Base-by-base conservation (phyloP, 2,113 vertebrate genomes). In the Datnioides undecimradiatus region DNA sequence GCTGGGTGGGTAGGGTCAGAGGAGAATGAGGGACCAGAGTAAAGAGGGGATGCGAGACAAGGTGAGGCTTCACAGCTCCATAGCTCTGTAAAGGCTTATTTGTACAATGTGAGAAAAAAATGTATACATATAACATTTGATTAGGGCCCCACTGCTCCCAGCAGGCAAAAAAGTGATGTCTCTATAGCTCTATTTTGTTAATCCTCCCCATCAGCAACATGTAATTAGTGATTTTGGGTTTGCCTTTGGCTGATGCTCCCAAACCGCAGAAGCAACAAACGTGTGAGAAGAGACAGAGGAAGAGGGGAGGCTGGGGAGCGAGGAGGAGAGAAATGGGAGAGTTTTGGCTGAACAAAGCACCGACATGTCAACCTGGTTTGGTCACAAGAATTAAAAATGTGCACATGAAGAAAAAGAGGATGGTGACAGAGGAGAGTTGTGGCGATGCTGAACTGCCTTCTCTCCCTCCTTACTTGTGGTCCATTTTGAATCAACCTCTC, bases 61-160 rank as follows among this genome's bases (percentile, higher is more conserved):
- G 86, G 68, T 86, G 80, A 82, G 67, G 73, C 72, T 80, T 72
- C 33, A 11, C 17, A 29, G 69, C 68, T 66, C 57, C 1, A 0
- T 67, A 73, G 73, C 70, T 82, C 81, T 91, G 79, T 79, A 80
- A 85, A 90, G 76, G 71, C 75, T 85, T 91, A 91, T 91, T 92
- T 92, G 86, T 88, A 88, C 91, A 91, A 79, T 70, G 43, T 58
- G 70, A 86, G 82, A 66, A 80, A 84, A 90, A 90, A 90, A 91
- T 84, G 80, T 90, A 92, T 93, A 93, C 87, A 90, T 90, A 83
- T 89, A 83, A 89, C 67, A 87, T 91, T 89, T 87, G 82, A 91
- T 91, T 83, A 85, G 67, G 41, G 65, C 76, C 65, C 72, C 57
- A 51, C 85, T 84, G 69, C 82, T 82, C 55, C 36, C 1, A 19